phyloP scores from a whole-genome alignment of 2,113 vertebrate genomes.

The Eulemur macaco region DNA sequence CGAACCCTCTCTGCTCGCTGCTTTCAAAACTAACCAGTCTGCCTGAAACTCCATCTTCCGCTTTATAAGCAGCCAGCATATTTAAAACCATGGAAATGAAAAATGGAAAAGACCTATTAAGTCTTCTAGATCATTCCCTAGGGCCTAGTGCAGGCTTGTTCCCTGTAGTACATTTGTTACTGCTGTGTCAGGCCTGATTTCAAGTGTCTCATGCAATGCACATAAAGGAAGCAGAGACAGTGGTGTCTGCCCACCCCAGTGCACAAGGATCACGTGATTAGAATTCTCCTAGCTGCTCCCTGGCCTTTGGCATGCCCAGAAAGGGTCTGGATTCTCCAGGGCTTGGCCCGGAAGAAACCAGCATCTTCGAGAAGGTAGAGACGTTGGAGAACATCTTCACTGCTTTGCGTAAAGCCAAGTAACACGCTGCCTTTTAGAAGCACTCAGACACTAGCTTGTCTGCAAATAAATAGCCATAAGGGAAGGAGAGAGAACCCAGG shows the following conservation, averaged over 20 bases:
- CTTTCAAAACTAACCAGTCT: conserved; percentile 54
- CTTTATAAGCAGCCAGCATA: conserved; percentile 50
- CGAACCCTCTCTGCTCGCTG: not conserved
- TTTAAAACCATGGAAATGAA: conserved; percentile 66
- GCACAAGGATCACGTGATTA: not conserved
- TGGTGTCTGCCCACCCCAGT: not conserved
- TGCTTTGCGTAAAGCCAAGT: not conserved
- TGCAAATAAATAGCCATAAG: not conserved
- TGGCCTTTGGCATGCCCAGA: not conserved
- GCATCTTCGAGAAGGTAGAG: conserved; percentile 48
- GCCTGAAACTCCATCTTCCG: conserved; percentile 30
- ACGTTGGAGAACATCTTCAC: not conserved
- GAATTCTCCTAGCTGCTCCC: not conserved
- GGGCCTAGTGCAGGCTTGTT: conserved; percentile 26
- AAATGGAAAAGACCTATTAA: conserved; percentile 61
- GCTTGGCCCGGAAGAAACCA: conserved; percentile 18
- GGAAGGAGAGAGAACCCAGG: not conserved
- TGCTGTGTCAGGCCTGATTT: conserved; percentile 41
- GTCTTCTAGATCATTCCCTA: conserved; percentile 63
- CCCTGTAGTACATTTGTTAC: conserved; percentile 49
- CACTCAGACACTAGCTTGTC: not conserved
- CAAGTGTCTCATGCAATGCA: conserved; percentile 55
- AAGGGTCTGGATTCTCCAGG: not conserved
- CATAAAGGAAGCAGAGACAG: not conserved
- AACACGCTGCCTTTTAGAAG: not conserved